Evolutionary conservation across 2,888 invertebrate genomes (phyloP).

Genomic region (Bellardia bayeri): DNA sequence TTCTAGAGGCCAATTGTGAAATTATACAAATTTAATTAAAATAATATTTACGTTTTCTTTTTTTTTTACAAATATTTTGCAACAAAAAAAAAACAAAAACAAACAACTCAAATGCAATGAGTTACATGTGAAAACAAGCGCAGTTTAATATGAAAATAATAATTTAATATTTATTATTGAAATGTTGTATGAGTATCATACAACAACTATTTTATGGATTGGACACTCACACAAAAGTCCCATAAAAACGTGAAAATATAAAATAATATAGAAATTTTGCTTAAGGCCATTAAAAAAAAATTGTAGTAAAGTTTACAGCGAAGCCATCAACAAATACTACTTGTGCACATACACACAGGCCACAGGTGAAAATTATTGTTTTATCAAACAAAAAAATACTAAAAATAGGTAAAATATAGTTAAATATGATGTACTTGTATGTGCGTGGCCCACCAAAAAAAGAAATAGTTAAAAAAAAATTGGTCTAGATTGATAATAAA

Average conservation of each 20-base stretch:
- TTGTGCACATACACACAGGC: conserved; percentile 35
- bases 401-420: background rate
- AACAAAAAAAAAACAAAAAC: background rate
- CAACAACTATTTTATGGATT: conserved; percentile 50
- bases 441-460: too few relatives aligned
- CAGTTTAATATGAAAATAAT: conserved; percentile 42
- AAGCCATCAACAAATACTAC: conserved; percentile 40
- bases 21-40: conserved; percentile 51
- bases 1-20: conserved; percentile 31
- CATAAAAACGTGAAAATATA: conserved; percentile 21
- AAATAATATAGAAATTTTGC: conserved; percentile 48
- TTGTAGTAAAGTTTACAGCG: background rate
- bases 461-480: too few relatives aligned
- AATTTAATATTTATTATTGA: conserved; percentile 15
- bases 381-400: background rate
- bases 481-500: too few relatives aligned
- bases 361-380: conserved; percentile 65
- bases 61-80: conserved; percentile 44
- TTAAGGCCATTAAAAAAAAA: conserved; percentile 59
- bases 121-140: conserved; percentile 51
- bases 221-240: conserved; percentile 28
- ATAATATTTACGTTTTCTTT: conserved; percentile 7
- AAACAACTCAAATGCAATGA: conserved; percentile 16
- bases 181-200: conserved; percentile 26
- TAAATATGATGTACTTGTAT: background rate